Evolutionary conservation across 2,797 vertebrate genomes (phyloP).

Genomic region (Manis crassicaudata): DNA sequence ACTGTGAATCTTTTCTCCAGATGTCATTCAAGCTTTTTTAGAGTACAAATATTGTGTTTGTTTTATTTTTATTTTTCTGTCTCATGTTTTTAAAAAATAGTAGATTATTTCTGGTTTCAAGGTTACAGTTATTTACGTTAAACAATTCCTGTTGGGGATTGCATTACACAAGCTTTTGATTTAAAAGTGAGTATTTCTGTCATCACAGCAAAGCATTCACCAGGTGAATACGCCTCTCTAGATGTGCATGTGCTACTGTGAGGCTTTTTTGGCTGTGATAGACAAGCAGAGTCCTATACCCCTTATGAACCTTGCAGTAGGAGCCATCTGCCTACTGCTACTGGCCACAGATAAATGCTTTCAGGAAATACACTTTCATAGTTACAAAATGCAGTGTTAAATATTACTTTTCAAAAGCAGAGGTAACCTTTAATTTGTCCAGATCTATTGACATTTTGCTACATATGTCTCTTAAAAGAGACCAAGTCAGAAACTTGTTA

Average conservation of each 20-base stretch:
- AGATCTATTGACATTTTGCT: background rate
- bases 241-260: accelerated
- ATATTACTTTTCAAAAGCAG: background rate
- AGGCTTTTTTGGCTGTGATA: background rate
- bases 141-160: background rate
- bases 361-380: background rate
- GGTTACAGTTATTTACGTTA: background rate
- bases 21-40: background rate
- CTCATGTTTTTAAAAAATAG: background rate
- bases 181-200: background rate
- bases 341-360: background rate
- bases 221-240: background rate
- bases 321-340: background rate
- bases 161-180: background rate
- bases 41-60: background rate
- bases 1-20: background rate
- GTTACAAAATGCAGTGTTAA: background rate
- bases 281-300: background rate
- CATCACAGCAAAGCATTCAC: background rate
- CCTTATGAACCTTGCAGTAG: background rate
- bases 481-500: background rate
- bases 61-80: background rate
- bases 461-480: background rate
- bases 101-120: background rate
- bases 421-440: background rate